Base-by-base conservation (phyloP, 1,140 invertebrate species). In the Argopecten irradians region DNA sequence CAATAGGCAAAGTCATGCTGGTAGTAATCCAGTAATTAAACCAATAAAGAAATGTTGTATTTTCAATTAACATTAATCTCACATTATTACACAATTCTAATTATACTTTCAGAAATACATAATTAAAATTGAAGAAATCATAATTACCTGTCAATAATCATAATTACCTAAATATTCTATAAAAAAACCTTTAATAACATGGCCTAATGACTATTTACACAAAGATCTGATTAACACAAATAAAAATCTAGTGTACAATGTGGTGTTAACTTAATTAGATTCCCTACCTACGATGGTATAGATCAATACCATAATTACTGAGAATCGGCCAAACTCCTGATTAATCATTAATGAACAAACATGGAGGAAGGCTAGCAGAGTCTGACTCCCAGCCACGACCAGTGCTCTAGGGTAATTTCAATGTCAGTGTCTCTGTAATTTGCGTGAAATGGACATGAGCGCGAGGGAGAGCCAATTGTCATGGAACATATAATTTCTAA, bases 311-410 rank as follows among this genome's bases (percentile, higher is more conserved):
- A 28, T 71, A 71, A 71, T 71, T 71, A 71, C 55, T 28, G 28
- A 71, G 55, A 71, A 71, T 71, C 55, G 55, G 55, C 55, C 55
- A 71, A 71, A 71, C 55, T 71, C n/a, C 22, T 71, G n/a, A 71
- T 71, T 71, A 71, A 71, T 71, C 55, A 71, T 71, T 71, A 71
- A 71, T 71, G 55, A 71, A 71, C 55, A 71, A 71, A 71, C 55
- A 71, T 71, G 55, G 55, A 71, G 22, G 0, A 11, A n/a, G 22
- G n/a, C 16, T 71, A 71, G 1, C 5, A 3, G 55, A 71, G 55
- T 71, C 55, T 71, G 55, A 71, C 55, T 71, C 55, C 28, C 8
- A 28, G 55, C 55, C 55, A n/a, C 28, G 55, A n/a, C 22, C 55
- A 71, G 55, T 71, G 55, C 55, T 71, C 55, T 71, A 71, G 55